A percentile compares a stretch with the other conserved stretches of the same genome.
phyloP scores from a whole-genome alignment of 2,888 invertebrate species.

The Drosophila helvetica region DNA sequence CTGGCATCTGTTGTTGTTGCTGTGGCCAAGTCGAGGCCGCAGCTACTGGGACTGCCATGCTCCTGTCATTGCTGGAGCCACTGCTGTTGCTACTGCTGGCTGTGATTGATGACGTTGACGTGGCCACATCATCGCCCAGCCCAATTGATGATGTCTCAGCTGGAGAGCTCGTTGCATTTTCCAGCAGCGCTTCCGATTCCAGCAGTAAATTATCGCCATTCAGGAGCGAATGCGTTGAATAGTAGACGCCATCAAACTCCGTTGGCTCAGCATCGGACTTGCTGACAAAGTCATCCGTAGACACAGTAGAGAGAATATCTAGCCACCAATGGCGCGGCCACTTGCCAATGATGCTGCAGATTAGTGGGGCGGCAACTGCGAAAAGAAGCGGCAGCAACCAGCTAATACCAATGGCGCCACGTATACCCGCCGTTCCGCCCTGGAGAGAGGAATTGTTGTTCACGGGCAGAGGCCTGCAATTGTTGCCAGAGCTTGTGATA shows the following conservation, averaged over 20 bases:
- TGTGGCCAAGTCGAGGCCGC: conserved; percentile 63
- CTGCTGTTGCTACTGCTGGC: conserved; percentile 30
- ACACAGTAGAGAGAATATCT: conserved; percentile 80
- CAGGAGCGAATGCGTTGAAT: conserved; percentile 66
- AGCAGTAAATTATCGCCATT: conserved; percentile 80
- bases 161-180: conserved; percentile 40
- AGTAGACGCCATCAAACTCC: conserved; percentile 59
- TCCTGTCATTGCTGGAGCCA: conserved; percentile 6
- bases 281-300: conserved; percentile 56
- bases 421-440: conserved; percentile 75
- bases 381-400: conserved; percentile 83
- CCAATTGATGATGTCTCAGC: conserved; percentile 44
- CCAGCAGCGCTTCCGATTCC: conserved; percentile 67
- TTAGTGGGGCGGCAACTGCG: conserved; percentile 83
- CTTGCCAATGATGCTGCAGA: conserved; percentile 83
- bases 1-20: conserved; percentile 32
- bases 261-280: conserved; percentile 10
- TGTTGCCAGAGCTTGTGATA: conserved; percentile 1
- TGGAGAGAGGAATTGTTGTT: conserved; percentile 16
- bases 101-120: conserved; percentile 65
- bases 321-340: conserved; percentile 87
- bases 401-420: conserved; percentile 84
- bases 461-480: conserved; percentile 6
- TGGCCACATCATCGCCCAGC: conserved; percentile 40
- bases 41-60: conserved; percentile 50